phyloP scores from a whole-genome alignment of 1,140 invertebrate genomes.

The Ridgeia piscesae region DNA sequence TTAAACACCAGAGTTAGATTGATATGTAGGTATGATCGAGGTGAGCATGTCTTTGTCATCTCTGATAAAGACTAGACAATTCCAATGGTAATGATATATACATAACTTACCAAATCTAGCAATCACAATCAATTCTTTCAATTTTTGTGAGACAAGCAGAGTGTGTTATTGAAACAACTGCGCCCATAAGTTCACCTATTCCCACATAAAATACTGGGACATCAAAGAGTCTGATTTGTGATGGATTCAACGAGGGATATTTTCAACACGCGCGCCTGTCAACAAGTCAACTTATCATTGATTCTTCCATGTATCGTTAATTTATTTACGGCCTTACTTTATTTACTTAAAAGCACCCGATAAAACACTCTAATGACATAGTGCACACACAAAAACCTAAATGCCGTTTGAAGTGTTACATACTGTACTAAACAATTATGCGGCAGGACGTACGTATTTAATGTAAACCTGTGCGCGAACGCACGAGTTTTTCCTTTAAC shows the following conservation, averaged over 20 bases:
- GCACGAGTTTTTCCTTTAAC: background rate
- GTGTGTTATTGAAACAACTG: too few relatives aligned
- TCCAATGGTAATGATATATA: too few relatives aligned
- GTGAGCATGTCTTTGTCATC: too few relatives aligned
- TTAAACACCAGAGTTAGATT: too few relatives aligned
- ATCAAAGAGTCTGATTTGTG: too few relatives aligned
- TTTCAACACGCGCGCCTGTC: background rate
- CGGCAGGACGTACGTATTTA: background rate
- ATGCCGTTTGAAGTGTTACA: background rate
- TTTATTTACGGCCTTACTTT: background rate
- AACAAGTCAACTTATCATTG: background rate
- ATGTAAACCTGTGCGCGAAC: background rate
- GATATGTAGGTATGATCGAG: too few relatives aligned
- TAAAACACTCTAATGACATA: background rate
- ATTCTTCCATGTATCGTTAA: background rate
- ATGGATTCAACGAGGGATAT: background rate
- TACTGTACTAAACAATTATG: background rate
- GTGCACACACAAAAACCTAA: background rate
- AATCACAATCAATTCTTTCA: too few relatives aligned
- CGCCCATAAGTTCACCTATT: too few relatives aligned
- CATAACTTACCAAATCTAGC: too few relatives aligned
- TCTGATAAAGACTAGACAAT: too few relatives aligned
- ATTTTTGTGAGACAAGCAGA: too few relatives aligned
- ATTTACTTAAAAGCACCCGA: background rate
- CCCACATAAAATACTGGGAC: too few relatives aligned